A percentile compares a stretch with the other conserved stretches of the same genome.
Evolutionary conservation across 2,888 invertebrate species (phyloP).

Genomic region (Mesochorus sp.): DNA sequence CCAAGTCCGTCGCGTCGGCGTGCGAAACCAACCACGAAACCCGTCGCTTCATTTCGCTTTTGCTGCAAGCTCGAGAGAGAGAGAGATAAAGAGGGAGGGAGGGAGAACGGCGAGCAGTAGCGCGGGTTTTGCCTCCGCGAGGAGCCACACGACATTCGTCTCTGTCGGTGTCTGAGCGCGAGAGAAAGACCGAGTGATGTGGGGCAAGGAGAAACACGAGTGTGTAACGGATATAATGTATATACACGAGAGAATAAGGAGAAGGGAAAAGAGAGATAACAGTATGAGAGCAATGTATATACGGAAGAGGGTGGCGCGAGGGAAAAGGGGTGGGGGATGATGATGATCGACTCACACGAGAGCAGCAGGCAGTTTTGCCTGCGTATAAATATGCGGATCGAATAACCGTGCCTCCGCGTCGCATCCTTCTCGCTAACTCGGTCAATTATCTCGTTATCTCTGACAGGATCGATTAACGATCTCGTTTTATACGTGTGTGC

Average conservation of each 20-base stretch:
- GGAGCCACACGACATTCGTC: slow-evolving; percentile 49
- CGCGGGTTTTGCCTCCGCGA: slow-evolving; percentile 39
- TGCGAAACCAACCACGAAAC: slow-evolving; percentile 57
- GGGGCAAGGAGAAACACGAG: not conserved
- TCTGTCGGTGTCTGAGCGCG: slow-evolving; percentile 43
- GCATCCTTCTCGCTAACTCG: slow-evolving; percentile 39
- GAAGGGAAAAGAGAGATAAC: not conserved
- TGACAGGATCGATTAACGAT: slow-evolving; percentile 52
- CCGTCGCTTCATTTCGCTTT: slow-evolving; percentile 59
- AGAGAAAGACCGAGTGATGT: slow-evolving; percentile 1
- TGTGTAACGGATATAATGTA: not conserved
- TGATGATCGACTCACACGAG: not conserved
- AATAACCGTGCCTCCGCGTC: slow-evolving; percentile 38
- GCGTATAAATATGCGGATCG: slow-evolving; percentile 27
- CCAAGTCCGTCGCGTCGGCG: slow-evolving; percentile 52
- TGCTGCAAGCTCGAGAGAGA: not conserved
- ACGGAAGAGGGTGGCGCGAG: not conserved
- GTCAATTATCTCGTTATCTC: slow-evolving; percentile 54
- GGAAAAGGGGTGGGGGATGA: not conserved
- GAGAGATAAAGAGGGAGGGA: not conserved
- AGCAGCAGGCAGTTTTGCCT: slow-evolving; percentile 16
- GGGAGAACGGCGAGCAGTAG: not conserved
- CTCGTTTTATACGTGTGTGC: not conserved
- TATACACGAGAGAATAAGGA: not conserved
- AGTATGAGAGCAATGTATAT: not conserved